Evolutionary conservation across 2,888 invertebrate genomes (phyloP), one percentile per base, ranked within the genome.

Genomic region (Agrypnus murinus): DNA sequence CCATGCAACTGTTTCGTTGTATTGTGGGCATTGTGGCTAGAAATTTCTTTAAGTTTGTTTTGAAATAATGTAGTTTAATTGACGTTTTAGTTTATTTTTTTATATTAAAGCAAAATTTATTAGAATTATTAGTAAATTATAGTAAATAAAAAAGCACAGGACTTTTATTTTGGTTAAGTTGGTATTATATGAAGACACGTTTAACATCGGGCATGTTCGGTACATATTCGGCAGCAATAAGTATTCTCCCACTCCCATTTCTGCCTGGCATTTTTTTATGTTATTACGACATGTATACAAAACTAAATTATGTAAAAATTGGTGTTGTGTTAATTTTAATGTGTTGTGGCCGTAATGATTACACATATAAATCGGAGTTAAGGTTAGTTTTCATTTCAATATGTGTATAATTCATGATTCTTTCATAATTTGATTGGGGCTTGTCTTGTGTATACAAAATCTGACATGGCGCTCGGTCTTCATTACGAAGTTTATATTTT

Each of bases 201-300:
- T 32, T 3, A 31, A 1, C 2, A 14, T 55, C 55, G 55, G 9
- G 10, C 32, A 17, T 55, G 34, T 55, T 55, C 55, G 55, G 55
- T 38, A 32, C 2, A n/a, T 36, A 10, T 38, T 55, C 36, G 55
- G n/a, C n/a, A n/a, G n/a, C 19, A 6, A 25, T n/a, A 19, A n/a
- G 55, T 15, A 79, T 79, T 82, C 82, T 83, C 82, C 82, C 81
- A 80, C 81, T 82, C 81, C 77, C 78, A 48, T 25, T 19, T 58
- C 14, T 50, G 60, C 60, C 67, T 50, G 60, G 53, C 59, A 67
- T 87, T 86, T 86, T 82, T 86, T 87, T 87, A 84, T 85, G 84
- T 86, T 87, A 81, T 83, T 85, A 81, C 84, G 84, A 85, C 84
- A 87, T 87, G 86, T 87, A 87, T 85, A 86, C 86, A 84, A 85